Evolutionary conservation across 2,888 invertebrate genomes (phyloP), one percentile per base, ranked within the genome.

Genomic region (Polylopha cassiicola): DNA sequence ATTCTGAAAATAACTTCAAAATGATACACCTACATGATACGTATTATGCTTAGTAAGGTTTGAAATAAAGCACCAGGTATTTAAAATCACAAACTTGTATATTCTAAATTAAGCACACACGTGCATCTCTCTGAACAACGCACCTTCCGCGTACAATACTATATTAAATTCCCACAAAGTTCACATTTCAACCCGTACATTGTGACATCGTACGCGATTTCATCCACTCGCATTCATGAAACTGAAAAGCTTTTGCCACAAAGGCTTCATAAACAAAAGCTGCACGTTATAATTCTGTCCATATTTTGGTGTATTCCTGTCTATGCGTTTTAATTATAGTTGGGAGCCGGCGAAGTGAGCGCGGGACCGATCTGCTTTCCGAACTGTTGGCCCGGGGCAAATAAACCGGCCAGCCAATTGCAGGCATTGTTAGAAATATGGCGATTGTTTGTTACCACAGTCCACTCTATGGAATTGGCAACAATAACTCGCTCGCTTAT

Each of bases 361-460:
- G 53, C 53, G 47, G 54, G 47, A 41, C 38, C 51, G 50, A 50
- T 51, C 44, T 37, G 53, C 53, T 51, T 53, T 53, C 53, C 56
- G 56, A 47, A 48, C 38, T 61, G 56, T 71, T 67, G 61, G 49
- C 61, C 46, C 48, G 41, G 44, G 45, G 53, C 67, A 70, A 73
- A 73, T 61, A 70, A 39, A 46, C 51, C 44, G 51, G 41, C 47
- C 46, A 43, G 46, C 46, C 64, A 63, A 63, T 64, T 62, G 57
- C 49, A 55, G 44, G 51, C 58, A 65, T 70, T 74, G 72, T 74
- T 72, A 65, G 70, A 69, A 72, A 70, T 73, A 71, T 61, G 49
- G 47, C 55, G 51, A 65, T 66, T 73, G 70, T 73, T 70, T 68
- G 65, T 32, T 32, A 32, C 55, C 47, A 45, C 53, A 52, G 51